Percentiles rank a stretch among this genome's conserved stretches.
Conservation (phyloP, 2,888 invertebrate genomes). For the Seira ritae region DNA sequence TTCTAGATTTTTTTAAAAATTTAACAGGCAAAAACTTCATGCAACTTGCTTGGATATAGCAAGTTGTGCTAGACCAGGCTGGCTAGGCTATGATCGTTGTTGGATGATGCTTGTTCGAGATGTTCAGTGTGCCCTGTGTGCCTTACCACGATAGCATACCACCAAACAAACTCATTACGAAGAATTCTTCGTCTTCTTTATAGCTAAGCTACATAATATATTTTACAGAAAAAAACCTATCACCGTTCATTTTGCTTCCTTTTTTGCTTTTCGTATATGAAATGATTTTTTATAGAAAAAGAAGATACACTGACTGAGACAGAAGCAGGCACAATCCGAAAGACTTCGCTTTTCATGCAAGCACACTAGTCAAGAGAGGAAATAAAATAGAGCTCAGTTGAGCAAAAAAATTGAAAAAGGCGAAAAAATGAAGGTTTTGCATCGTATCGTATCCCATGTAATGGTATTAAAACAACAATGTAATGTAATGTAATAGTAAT, state of each 20-base stretch:
- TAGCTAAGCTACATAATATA: no score
- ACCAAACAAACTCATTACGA: constrained; percentile 21
- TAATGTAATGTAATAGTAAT: neutral
- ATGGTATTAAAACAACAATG: neutral
- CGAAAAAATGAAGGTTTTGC: neutral
- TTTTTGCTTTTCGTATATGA: constrained; percentile 4
- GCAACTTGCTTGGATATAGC: neutral
- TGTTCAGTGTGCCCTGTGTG: constrained; percentile 12
- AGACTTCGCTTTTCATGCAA: neutral
- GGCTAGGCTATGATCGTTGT: neutral
- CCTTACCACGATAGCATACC: constrained; percentile 4
- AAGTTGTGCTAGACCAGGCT: no score
- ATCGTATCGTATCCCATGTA: neutral
- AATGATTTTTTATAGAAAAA: constrained; percentile 3
- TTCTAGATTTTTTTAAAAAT: constrained; percentile 6
- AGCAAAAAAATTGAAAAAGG: neutral
- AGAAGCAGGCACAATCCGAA: neutral
- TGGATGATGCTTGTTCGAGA: neutral
- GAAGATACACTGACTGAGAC: neutral
- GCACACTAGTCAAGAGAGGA: neutral
- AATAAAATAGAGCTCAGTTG: neutral
- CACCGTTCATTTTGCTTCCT: constrained; percentile 5
- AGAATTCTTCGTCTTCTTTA: neutral
- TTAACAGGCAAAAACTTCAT: constrained; percentile 14
- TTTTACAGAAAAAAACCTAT: constrained; percentile 6